Percentiles rank a stretch among this genome's conserved stretches.
Conservation (phyloP, 2,888 invertebrate species). For the Sicus ferrugineus region DNA sequence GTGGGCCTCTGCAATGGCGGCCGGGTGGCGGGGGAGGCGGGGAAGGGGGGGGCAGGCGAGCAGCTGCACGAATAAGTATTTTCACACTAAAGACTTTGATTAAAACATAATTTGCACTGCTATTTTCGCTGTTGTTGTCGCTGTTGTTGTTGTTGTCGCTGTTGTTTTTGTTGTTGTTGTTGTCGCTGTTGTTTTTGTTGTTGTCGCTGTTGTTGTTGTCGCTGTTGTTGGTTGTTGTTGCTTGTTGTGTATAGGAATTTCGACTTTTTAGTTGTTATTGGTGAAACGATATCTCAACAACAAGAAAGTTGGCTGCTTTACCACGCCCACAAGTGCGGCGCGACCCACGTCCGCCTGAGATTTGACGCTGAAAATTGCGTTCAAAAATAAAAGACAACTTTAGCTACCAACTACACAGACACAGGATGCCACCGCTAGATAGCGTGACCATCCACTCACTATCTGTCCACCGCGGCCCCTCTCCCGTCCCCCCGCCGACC, state of each 20-base stretch:
- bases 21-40: too few relatives aligned
- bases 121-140: neutral
- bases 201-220: neutral
- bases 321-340: constrained; percentile 27
- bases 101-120: constrained; percentile 20
- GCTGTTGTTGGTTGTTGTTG: too few relatives aligned
- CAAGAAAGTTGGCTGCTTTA: neutral
- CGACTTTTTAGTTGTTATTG: neutral
- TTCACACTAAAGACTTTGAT: constrained; percentile 18
- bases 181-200: neutral
- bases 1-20: neutral
- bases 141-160: neutral
- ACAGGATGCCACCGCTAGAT: neutral
- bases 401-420: neutral
- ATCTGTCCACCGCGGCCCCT: neutral
- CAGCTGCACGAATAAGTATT: constrained; percentile 25
- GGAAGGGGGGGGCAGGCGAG: too few relatives aligned
- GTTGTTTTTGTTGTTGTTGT: neutral
- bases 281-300: neutral
- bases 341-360: neutral
- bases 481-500: neutral
- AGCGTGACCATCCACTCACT: neutral
- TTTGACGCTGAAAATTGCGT: neutral
- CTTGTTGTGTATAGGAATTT: too few relatives aligned
- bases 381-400: neutral